phyloP scores from a whole-genome alignment of 2,888 invertebrate genomes.

The Sphaerophoria taeniata region DNA sequence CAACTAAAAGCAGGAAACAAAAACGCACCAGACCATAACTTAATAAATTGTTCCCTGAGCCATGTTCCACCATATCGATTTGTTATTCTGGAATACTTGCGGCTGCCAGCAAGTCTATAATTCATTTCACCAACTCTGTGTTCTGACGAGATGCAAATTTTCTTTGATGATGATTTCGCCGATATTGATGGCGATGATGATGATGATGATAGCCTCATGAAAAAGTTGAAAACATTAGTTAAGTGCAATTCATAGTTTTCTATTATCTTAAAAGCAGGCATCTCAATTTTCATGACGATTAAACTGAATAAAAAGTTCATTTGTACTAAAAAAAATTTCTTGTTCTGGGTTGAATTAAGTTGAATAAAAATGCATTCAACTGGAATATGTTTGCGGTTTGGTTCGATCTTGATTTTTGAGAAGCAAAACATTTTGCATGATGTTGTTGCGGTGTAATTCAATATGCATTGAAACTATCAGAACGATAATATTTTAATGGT shows the following conservation, averaged over 20 bases:
- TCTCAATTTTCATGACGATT: not conserved
- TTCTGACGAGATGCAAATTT: not conserved
- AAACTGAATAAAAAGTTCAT: not conserved
- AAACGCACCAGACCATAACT: slow-evolving; percentile 50
- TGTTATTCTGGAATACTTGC: slow-evolving; percentile 7
- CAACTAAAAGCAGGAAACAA: slow-evolving; percentile 39
- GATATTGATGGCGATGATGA: not conserved
- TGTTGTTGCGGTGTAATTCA: not conserved
- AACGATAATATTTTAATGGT: not conserved
- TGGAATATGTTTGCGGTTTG: not conserved
- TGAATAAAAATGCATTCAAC: not conserved
- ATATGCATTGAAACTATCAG: not conserved
- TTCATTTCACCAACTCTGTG: not conserved
- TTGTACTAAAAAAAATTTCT: not conserved
- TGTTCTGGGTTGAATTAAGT: not conserved
- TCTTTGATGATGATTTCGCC: slow-evolving; percentile 1
- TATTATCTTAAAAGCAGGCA: not conserved
- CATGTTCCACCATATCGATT: slow-evolving; percentile 27
- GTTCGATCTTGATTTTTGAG: not conserved
- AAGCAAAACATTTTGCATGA: not conserved
- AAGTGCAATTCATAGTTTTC: not conserved
- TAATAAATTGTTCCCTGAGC: slow-evolving; percentile 35
- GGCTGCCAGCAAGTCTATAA: slow-evolving; percentile 11
- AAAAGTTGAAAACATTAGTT: not conserved
- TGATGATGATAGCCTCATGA: not conserved